Conservation (phyloP, 1,140 invertebrate species). For the Aphelinus atriplicis region DNA sequence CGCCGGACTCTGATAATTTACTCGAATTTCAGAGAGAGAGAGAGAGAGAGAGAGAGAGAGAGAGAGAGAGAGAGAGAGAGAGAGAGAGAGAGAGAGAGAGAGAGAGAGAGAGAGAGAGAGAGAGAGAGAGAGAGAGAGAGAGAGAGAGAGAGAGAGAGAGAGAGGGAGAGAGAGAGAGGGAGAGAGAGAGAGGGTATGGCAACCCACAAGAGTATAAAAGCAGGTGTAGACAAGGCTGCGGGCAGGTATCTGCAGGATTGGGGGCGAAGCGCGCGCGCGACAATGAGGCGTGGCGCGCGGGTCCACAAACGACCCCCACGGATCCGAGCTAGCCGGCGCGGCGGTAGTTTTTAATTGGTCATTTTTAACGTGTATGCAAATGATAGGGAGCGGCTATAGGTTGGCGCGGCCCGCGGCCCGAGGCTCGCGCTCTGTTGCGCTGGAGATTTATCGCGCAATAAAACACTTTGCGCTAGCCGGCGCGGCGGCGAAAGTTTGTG, state of each 20-base stretch:
- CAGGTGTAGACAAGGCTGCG: no score
- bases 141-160: conserved; percentile 12
- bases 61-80: conserved; percentile 22
- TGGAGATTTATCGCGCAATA: conserved; percentile 54
- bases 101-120: conserved; percentile 12
- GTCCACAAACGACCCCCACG: no score
- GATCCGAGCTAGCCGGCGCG: no score
- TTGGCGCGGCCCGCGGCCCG: no score
- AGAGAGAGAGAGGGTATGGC: conserved; percentile 1
- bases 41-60: conserved; percentile 27
- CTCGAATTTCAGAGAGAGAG: conserved; percentile 4
- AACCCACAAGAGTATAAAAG: no score
- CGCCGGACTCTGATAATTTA: no score
- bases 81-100: conserved; percentile 12
- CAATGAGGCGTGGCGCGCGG: no score
- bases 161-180: conserved; percentile 12
- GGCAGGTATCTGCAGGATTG: no score
- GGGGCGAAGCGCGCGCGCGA: no score
- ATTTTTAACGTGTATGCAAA: conserved; percentile 56
- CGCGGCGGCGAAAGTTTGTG: conserved; percentile 1
- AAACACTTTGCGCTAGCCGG: conserved; percentile 46
- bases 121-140: conserved; percentile 12
- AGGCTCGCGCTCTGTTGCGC: conserved; percentile 39
- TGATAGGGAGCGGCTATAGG: conserved; percentile 3
- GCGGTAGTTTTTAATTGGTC: conserved; percentile 49